Percentiles rank a stretch among this genome's conserved stretches.
These are phyloP conservation scores for Acromyrmex charruanus DNA, from an alignment of 1,140 invertebrate species.

Conservation along the genomic window DNA sequence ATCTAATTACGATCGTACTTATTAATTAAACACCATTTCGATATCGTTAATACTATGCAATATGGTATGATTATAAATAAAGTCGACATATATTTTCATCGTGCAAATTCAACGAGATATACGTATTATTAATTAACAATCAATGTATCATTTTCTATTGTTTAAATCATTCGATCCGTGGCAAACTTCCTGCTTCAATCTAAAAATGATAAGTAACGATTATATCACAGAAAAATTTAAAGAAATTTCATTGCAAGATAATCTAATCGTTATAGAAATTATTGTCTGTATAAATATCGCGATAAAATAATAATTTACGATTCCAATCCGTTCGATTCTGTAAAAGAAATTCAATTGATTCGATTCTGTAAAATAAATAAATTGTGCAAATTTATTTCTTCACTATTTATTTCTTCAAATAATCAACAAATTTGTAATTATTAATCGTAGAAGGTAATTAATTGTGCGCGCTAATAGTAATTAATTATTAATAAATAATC, in stretches of 20 bases:
- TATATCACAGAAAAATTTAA: neutral
- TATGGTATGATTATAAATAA: neutral
- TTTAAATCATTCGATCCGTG: neutral
- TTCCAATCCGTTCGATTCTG: neutral
- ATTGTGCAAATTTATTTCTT: too few relatives aligned
- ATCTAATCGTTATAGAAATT: neutral
- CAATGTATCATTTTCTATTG: conserved; percentile 8
- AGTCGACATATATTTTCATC: neutral
- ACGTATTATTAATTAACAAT: neutral
- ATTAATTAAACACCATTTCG: neutral
- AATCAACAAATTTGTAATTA: neutral
- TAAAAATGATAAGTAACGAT: neutral
- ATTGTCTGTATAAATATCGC: neutral
- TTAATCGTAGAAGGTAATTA: neutral
- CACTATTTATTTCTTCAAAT: neutral
- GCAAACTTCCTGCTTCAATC: neutral
- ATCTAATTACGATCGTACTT: conserved; percentile 15
- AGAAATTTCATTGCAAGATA: neutral
- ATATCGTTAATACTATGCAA: conserved; percentile 3
- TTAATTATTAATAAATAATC: neutral
- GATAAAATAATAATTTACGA: conserved; percentile 2
- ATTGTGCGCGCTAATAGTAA: neutral
- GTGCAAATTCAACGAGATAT: conserved; percentile 10
- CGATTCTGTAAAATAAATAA: neutral
- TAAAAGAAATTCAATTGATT: neutral